Base-by-base conservation (phyloP, 2,797 vertebrate genomes). In the Alosa sapidissima region DNA sequence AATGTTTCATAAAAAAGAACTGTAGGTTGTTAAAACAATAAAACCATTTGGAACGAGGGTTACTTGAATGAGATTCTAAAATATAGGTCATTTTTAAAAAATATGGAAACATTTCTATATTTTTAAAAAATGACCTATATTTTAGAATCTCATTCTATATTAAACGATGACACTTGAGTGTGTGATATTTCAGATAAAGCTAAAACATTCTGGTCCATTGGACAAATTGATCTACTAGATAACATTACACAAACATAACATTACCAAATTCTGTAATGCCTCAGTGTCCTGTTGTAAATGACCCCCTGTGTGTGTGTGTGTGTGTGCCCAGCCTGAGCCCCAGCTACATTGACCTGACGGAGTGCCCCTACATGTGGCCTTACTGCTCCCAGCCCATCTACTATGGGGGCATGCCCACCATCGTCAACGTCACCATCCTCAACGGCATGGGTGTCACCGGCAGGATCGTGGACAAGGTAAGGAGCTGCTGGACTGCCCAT, bases 301-400 rank as follows among this genome's bases (percentile, higher is more conserved):
- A 28, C 28, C 28, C 28, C 28, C 1, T 5, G 28, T 36, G 28
- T 78, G 72, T 78, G 72, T 47, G 14, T 78, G 72, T 47, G 41
- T 13, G 14, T 19, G 24, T 47, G 6, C 13, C 16, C 90, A 99
- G 98, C 91, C 93, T 99, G 83, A 99, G 98, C 91, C 98, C 98
- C 41, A 99, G 98, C 94, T 99, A 99, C 93, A 96, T 99, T 45
- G 98, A 99, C 91, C 94, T 99, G 89, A 99, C 98, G 0, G 98
- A 99, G 93, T 97, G 96, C 91, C 98, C 98, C 0, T 99, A 99
- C 94, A 99, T 99, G 98, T 99, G 98, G 98, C 98, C 98, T 16
- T 99, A 99, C 93, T 99, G 98, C 93, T 99, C 98, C 68, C 98
- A 99, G 93, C 98, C 98, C 85, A 98, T 99, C 91, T 99, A 99